Percentiles rank a stretch among this genome's conserved stretches.
phyloP scores from a whole-genome alignment of 2,888 invertebrate species.

The Unio pictorum region DNA sequence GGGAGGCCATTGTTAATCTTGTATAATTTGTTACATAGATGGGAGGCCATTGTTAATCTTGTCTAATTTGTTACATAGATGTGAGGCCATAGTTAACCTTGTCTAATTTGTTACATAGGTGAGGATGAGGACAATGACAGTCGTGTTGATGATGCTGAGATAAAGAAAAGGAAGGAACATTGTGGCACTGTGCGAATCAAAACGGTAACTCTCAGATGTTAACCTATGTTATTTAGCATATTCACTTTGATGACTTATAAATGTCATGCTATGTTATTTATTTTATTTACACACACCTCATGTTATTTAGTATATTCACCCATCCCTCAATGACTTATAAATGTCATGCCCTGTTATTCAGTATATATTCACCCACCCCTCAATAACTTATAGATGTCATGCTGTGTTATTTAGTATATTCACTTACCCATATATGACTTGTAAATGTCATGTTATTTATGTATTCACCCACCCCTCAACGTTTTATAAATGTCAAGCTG shows the following conservation, averaged over 20 bases:
- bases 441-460: too few species aligned
- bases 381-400: not conserved
- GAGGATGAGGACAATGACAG: conserved; percentile 44
- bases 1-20: too few species aligned
- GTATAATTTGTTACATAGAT: too few species aligned
- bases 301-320: not conserved
- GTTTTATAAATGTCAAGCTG: too few species aligned
- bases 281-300: not conserved
- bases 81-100: too few species aligned
- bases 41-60: too few species aligned
- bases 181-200: conserved; percentile 55
- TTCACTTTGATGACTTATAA: not conserved
- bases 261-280: not conserved
- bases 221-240: not conserved
- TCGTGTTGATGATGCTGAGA: conserved; percentile 57
- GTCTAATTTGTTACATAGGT: too few species aligned
- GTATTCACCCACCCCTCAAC: too few species aligned
- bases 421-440: too few species aligned
- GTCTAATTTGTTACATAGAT: too few species aligned
- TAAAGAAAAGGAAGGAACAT: conserved; percentile 56
- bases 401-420: not conserved
- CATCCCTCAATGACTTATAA: not conserved
- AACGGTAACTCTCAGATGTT: conserved; percentile 45
- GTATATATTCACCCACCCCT: not conserved
- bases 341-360: not conserved